Evolutionary conservation across 2,797 vertebrate species (phyloP), one percentile per base, ranked within the genome.

Genomic region (Microctenopoma stevenorrisi): DNA sequence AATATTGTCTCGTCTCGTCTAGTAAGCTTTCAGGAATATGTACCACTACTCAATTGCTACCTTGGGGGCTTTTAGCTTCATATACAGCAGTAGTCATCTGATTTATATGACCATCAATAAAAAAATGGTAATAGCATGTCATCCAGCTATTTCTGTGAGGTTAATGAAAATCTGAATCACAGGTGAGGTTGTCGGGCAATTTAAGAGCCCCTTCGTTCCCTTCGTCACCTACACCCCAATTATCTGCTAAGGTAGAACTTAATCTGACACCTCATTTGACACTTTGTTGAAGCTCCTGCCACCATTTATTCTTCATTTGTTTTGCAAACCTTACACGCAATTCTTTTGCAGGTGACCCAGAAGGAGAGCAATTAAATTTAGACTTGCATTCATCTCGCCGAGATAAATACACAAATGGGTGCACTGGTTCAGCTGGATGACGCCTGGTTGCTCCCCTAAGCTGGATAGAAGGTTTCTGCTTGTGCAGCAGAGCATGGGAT

Each of bases 221-320:
- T 62, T 57, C 46, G 48, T 77, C 65, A 68, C 64, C 72, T 62
- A 12, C 65, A 72, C 30, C 64, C 55, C 63, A 28, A 71, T 77
- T 75, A 70, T 74, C 59, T 51, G 68, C 74, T 65, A 25, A 5
- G 5, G 54, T 70, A 70, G 69, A 68, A 74, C 74, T 58, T 70
- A 79, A 82, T 86, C 72, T 33, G 54, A 58, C 51, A 66, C 56
- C 67, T 76, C 37, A 11, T 79, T 40, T 63, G 59, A 75, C 65
- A 67, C 71, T 40, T 69, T 58, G 78, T 71, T 77, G 65, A 77
- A 80, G 47, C 18, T 7, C 33, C 63, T 4, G 1, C 38, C 66
- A 42, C 25, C 64, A 49, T 84, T 91, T 85, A 83, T 87, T 89
- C 86, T 86, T 86, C 38, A 80, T 91, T 89, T 83, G 66, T 68